phyloP scores from a whole-genome alignment of 2,888 invertebrate genomes.

The Mechanitis messenoides region DNA sequence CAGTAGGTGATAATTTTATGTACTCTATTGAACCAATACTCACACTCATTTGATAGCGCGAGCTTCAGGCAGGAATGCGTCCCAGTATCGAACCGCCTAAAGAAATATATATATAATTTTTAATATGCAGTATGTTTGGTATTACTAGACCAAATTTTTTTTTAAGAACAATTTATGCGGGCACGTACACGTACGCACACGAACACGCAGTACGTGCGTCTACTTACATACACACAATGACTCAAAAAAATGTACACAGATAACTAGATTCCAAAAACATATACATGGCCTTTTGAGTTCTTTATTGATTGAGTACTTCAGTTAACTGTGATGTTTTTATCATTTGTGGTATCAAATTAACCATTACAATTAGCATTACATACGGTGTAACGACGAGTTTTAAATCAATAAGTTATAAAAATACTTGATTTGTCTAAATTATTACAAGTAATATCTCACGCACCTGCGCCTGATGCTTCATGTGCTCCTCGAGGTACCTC shows the following conservation, averaged over 20 bases:
- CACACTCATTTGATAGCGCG: constrained; percentile 89
- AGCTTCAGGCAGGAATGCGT: constrained; percentile 96
- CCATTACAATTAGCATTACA: constrained; percentile 54
- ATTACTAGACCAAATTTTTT: too few species aligned
- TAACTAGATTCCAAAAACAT: too few species aligned
- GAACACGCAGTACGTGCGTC: background rate
- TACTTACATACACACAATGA: background rate
- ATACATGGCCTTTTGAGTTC: too few species aligned
- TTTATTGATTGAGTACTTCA: too few species aligned
- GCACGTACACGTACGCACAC: background rate
- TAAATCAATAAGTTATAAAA: too few species aligned
- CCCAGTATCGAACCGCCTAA: constrained; percentile 95
- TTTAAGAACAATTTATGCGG: too few species aligned
- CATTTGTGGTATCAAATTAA: too few species aligned
- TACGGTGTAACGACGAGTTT: too few species aligned
- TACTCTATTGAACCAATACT: constrained; percentile 31
- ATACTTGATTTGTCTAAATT: too few species aligned
- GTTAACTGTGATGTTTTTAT: too few species aligned
- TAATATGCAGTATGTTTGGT: too few species aligned
- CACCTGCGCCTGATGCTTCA: constrained; percentile 96
- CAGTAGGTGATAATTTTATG: constrained; percentile 29
- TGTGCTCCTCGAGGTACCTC: constrained; percentile 93
- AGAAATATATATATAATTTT: constrained; percentile 9
- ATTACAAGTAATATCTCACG: constrained; percentile 69
- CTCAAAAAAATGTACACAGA: too few species aligned